These are phyloP conservation scores for Aspidoscelis tigris DNA, from an alignment of 2,113 vertebrate genomes.

Conservation along the genomic window DNA sequence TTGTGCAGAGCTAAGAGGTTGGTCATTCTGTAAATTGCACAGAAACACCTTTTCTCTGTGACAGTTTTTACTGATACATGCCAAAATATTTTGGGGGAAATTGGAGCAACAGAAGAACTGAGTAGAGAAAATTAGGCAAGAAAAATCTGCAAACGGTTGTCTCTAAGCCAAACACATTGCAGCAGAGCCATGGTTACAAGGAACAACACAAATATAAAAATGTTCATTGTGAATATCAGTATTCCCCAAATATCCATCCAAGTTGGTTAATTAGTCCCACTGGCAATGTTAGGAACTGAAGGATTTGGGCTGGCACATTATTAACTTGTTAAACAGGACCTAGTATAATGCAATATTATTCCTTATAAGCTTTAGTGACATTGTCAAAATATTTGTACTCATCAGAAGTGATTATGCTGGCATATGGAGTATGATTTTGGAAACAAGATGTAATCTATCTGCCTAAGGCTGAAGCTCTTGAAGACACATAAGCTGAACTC, in stretches of 20 bases:
- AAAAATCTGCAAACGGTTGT: conserved; percentile 62
- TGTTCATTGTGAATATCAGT: conserved; percentile 69
- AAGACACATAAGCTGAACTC: conserved; percentile 35
- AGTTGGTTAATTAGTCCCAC: conserved; percentile 72
- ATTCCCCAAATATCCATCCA: conserved; percentile 72
- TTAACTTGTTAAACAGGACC: conserved; percentile 74
- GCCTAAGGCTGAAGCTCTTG: conserved; percentile 13
- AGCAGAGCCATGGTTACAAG: conserved; percentile 64
- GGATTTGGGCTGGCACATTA: conserved; percentile 71
- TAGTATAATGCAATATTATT: conserved; percentile 66
- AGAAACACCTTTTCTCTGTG: conserved; percentile 60
- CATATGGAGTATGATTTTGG: conserved; percentile 33
- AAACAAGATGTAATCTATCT: conserved; percentile 38
- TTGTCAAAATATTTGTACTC: conserved; percentile 61
- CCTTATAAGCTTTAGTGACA: conserved; percentile 62
- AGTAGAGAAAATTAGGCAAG: conserved; percentile 52
- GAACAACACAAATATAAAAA: conserved; percentile 70
- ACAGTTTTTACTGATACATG: conserved; percentile 68
- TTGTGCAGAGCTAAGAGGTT: not conserved
- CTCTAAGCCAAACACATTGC: conserved; percentile 55
- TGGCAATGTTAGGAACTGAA: conserved; percentile 68
- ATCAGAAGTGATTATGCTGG: conserved; percentile 51
- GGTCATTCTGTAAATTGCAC: conserved; percentile 40
- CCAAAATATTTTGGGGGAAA: conserved; percentile 43
- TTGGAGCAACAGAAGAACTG: conserved; percentile 32